Conservation (phyloP, 2,113 vertebrate species). For the Brachyistius frenatus region DNA sequence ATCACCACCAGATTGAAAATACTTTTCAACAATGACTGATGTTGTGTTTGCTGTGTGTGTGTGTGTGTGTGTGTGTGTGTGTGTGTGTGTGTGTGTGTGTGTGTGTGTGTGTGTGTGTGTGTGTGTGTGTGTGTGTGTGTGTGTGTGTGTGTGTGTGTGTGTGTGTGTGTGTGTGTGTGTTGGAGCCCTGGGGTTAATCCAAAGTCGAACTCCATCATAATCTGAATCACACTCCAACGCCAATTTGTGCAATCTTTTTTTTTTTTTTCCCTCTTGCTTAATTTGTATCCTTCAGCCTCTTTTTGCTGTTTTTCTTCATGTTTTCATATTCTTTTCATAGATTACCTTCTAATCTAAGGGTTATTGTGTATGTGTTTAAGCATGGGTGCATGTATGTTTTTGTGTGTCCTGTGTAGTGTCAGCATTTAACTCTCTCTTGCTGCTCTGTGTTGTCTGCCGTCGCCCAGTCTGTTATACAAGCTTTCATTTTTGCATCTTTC, state of each 20-base stretch:
- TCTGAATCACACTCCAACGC: constrained; percentile 75
- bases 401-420: not conserved
- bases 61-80: constrained; percentile 38
- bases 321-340: not conserved
- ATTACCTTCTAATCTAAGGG: constrained; percentile 9
- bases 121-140: constrained; percentile 50
- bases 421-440: constrained; percentile 6
- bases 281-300: constrained; percentile 29
- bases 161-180: constrained; percentile 18
- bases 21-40: constrained; percentile 76
- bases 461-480: constrained; percentile 40
- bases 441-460: not conserved
- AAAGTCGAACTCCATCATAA: constrained; percentile 70
- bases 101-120: constrained; percentile 10
- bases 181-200: constrained; percentile 66
- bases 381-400: constrained; percentile 44
- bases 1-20: constrained; percentile 65
- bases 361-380: constrained; percentile 36
- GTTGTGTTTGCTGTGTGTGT: constrained; percentile 54
- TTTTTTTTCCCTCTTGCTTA: constrained; percentile 30
- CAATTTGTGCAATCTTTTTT: constrained; percentile 66
- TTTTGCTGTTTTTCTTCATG: not conserved
- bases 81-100: constrained; percentile 41
- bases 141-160: constrained; percentile 32
- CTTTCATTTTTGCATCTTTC: constrained; percentile 55